Conservation (phyloP, 92 coral and sea anemone species). For the Porites divaricata region DNA sequence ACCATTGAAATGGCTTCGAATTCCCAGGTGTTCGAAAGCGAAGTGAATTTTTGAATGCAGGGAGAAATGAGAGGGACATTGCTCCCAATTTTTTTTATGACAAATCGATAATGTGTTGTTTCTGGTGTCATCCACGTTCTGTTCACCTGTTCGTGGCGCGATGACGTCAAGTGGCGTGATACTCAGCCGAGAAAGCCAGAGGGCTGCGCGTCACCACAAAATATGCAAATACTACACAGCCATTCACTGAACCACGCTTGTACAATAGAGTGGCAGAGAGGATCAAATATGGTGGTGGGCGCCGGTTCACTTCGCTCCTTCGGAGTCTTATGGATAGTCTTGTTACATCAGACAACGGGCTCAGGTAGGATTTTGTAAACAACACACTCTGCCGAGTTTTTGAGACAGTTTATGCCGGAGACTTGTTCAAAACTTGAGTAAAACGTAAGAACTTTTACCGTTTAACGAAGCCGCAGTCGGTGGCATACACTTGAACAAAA, state of each 20-base stretch:
- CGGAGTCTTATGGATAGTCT: conserved; percentile 18
- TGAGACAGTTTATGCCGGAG: neutral
- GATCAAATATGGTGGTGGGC: conserved; percentile 18
- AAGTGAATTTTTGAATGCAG: neutral
- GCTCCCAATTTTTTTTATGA: neutral
- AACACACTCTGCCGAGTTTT: neutral
- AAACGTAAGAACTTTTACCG: neutral
- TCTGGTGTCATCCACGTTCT: neutral
- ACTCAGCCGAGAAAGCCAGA: conserved; percentile 12
- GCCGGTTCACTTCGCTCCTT: conserved; percentile 3
- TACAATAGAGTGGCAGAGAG: neutral
- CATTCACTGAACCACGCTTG: conserved; percentile 20
- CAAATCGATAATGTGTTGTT: neutral
- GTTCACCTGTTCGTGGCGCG: conserved; percentile 41
- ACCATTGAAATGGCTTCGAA: neutral
- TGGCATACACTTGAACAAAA: conserved; percentile 7
- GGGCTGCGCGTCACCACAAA: neutral
- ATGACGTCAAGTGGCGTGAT: conserved; percentile 68
- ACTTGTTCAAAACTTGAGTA: conserved; percentile 10
- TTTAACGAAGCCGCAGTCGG: conserved; percentile 20
- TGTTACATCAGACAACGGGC: neutral
- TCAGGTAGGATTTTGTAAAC: neutral
- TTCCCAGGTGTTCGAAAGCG: neutral
- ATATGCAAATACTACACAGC: neutral
- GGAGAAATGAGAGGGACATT: neutral